Conservation (phyloP, 2,797 vertebrate genomes). For the Zalophus californianus region DNA sequence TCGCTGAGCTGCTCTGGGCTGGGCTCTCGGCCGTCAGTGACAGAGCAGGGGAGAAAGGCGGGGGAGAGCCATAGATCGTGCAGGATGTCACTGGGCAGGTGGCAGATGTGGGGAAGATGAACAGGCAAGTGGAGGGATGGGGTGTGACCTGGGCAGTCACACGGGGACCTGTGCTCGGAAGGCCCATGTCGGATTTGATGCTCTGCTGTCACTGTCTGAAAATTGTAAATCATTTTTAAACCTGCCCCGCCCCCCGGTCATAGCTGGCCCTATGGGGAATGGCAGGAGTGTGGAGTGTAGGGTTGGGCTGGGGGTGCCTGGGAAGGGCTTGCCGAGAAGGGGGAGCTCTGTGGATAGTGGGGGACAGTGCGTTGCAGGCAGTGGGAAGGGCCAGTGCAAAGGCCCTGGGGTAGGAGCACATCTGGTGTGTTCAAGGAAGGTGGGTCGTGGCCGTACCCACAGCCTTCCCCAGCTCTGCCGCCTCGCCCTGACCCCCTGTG, state of each 20-base stretch:
- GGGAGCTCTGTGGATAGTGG: too few species aligned
- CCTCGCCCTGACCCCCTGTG: slow-evolving; percentile 15
- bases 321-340: not conserved
- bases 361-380: accelerated
- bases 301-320: not conserved
- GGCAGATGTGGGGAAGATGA: too few species aligned
- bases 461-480: not conserved
- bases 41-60: not conserved
- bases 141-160: not conserved
- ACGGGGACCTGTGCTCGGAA: accelerated
- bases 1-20: not conserved
- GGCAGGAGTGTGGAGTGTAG: not conserved
- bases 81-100: not conserved
- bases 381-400: accelerated
- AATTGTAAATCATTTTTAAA: not conserved
- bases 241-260: too few species aligned
- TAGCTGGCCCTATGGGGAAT: accelerated
- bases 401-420: not conserved
- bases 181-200: accelerated
- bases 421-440: too few species aligned
- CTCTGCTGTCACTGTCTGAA: not conserved
- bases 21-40: not conserved
- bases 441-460: accelerated
- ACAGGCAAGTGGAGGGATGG: accelerated
- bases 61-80: not conserved